Conservation (phyloP, 2,113 vertebrate species). For the Varanus komodoensis region DNA sequence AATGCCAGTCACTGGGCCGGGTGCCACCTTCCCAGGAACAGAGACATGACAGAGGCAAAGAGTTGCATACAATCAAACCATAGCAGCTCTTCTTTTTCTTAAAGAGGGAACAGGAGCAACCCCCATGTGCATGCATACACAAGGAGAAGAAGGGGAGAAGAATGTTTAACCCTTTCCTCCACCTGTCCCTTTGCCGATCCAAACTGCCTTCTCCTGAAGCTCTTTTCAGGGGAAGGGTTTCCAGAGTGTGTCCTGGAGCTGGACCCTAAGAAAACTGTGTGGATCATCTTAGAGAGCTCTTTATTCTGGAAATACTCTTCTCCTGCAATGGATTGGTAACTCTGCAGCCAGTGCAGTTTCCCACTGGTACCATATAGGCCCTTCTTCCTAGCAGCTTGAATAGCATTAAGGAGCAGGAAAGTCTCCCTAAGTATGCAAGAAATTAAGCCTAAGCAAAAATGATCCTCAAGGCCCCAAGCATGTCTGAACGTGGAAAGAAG, state of each 20-base stretch:
- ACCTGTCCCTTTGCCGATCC: background rate
- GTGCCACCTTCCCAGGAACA: too few species aligned
- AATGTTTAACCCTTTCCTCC: background rate
- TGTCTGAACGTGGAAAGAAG: conserved; percentile 6
- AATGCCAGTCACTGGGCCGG: background rate
- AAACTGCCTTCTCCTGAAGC: background rate
- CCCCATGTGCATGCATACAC: too few species aligned
- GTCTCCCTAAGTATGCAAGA: conserved; percentile 12
- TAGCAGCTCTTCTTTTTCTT: background rate
- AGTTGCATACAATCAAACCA: background rate
- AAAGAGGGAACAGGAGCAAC: too few species aligned
- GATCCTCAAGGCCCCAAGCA: conserved; percentile 44
- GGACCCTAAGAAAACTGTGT: background rate
- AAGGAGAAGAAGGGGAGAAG: background rate
- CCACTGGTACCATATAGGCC: background rate
- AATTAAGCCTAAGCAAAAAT: conserved; percentile 35
- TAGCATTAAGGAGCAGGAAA: background rate
- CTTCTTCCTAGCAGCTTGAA: conserved; percentile 15
- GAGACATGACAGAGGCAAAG: too few species aligned
- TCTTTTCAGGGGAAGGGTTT: background rate
- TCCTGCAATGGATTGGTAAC: background rate
- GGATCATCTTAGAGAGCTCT: background rate
- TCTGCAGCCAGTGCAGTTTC: background rate
- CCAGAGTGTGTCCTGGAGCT: background rate
- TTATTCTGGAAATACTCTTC: background rate